Conservation (phyloP, 2,797 vertebrate genomes). For the Neoniphon sammara region DNA sequence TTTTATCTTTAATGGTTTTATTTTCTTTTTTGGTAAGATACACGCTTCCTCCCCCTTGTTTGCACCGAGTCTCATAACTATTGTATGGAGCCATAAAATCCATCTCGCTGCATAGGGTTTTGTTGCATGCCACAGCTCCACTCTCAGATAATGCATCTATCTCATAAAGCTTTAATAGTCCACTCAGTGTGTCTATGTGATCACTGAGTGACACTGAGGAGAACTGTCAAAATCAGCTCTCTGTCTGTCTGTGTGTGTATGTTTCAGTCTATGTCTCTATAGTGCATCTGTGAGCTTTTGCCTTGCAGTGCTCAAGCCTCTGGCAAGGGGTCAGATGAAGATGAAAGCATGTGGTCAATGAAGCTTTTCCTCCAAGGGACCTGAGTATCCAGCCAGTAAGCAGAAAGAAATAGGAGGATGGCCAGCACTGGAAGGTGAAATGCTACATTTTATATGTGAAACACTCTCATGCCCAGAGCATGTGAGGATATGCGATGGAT, state of each 20-base stretch:
- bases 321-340: constrained; percentile 32
- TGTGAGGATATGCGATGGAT: constrained; percentile 45
- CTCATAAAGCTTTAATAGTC: constrained; percentile 68
- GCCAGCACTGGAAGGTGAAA: constrained; percentile 1
- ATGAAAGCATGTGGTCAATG: constrained; percentile 21
- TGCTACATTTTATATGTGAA: background rate
- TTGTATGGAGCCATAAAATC: constrained; percentile 63
- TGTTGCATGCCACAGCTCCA: constrained; percentile 48
- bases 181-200: constrained; percentile 44
- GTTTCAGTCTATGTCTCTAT: constrained; percentile 1
- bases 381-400: constrained; percentile 14
- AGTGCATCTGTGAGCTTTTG: constrained; percentile 9
- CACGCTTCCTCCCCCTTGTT: constrained; percentile 20
- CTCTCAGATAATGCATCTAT: constrained; percentile 59
- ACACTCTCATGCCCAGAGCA: background rate
- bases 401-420: constrained; percentile 5
- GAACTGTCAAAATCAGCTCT: constrained; percentile 10
- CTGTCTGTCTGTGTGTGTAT: background rate
- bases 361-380: constrained; percentile 6
- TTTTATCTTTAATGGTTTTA: constrained; percentile 48
- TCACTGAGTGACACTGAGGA: constrained; percentile 31
- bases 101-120: constrained; percentile 27
- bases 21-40: constrained; percentile 43
- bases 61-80: constrained; percentile 57
- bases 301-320: constrained; percentile 14